These are phyloP conservation scores for Sialia sialis DNA, from an alignment of 2,113 vertebrate genomes.

Conservation along the genomic window DNA sequence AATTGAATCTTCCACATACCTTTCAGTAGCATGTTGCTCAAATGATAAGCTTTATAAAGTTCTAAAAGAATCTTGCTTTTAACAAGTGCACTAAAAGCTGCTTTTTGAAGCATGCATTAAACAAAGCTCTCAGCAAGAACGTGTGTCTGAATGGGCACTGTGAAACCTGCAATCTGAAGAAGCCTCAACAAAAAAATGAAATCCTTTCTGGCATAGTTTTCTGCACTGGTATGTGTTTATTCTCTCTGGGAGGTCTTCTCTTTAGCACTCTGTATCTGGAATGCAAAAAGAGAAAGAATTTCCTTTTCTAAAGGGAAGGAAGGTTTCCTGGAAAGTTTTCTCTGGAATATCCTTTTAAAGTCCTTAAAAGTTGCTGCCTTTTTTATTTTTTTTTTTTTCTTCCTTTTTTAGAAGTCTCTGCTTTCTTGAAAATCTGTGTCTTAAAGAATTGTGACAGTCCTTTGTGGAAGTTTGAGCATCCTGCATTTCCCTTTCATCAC, in stretches of 20 bases:
- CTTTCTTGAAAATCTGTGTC: background rate
- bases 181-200: conserved; percentile 5
- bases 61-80: background rate
- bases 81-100: background rate
- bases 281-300: background rate
- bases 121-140: conserved; percentile 1
- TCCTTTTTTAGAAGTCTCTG: background rate
- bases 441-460: background rate
- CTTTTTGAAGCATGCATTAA: conserved; percentile 17
- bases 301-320: background rate
- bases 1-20: background rate
- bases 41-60: conserved; percentile 8
- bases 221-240: background rate
- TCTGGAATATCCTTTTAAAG: background rate
- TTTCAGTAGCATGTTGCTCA: background rate
- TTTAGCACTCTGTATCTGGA: background rate
- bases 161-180: conserved; percentile 7
- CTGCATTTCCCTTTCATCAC: background rate
- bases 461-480: background rate
- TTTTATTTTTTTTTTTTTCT: rapidly evolving
- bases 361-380: background rate
- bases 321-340: background rate
- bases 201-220: conserved; percentile 7
- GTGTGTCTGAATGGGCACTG: background rate
- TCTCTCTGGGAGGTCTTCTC: conserved; percentile 26